These are phyloP conservation scores for Butorides virescens DNA, from an alignment of 2,113 vertebrate species.

Conservation along the genomic window DNA sequence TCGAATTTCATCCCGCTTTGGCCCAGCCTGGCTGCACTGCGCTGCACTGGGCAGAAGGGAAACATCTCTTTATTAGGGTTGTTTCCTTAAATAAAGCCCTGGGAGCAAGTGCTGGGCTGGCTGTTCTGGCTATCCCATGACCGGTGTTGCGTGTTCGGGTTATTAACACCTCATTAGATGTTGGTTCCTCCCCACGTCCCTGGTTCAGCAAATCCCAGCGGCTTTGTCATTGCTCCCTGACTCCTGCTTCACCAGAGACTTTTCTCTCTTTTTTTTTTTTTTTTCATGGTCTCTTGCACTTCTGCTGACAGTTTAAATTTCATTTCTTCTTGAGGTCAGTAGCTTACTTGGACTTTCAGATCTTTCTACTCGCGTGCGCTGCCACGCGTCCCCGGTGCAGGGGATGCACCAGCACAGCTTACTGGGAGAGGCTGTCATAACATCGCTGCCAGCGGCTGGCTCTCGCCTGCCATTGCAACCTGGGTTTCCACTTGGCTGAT, in stretches of 20 bases:
- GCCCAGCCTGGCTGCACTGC: background rate
- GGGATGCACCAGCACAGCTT: background rate
- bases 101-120: background rate
- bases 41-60: background rate
- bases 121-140: conserved; percentile 26
- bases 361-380: background rate
- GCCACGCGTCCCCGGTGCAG: rapidly evolving
- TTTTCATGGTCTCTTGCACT: background rate
- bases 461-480: background rate
- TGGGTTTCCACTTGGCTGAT: background rate
- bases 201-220: conserved; percentile 25
- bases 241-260: background rate
- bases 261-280: background rate
- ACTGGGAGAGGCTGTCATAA: background rate
- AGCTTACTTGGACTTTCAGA: background rate
- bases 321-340: conserved; percentile 33
- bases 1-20: background rate
- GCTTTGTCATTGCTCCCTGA: background rate
- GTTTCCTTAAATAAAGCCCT: conserved; percentile 63
- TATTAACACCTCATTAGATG: conserved; percentile 47
- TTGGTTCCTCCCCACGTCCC: background rate
- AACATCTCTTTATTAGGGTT: conserved; percentile 59
- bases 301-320: conserved; percentile 36
- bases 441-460: background rate
- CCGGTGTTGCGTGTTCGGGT: background rate